Base-by-base conservation (phyloP, 2,888 invertebrate genomes). In the Macaria notata region DNA sequence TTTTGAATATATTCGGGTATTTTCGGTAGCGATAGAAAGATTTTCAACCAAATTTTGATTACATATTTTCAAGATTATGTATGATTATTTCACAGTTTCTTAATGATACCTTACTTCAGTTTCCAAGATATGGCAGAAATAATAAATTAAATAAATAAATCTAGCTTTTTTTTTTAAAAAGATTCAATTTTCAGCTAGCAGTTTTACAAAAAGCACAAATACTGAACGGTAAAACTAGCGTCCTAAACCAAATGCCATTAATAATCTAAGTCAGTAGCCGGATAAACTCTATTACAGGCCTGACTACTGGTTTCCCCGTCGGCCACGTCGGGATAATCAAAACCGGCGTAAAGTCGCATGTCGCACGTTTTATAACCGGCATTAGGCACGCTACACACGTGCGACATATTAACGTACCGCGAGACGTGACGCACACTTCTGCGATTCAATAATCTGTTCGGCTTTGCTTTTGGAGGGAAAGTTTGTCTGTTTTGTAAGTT, bases 341-440 rank as follows among this genome's bases (percentile, higher is more conserved):
- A 84, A 79, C 76, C 75, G 75, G 80, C 79, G 83, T 83, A 83
- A 84, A 84, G 83, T 82, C 80, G 75, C 75, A 73, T 72, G 71
- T 69, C 70, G 69, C 79, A 79, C 79, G 79, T 79, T 79, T 79
- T 75, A 78, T 78, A 72, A 72, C 71, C 65, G 61, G 62, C 75
- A 81, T 86, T 84, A 84, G 78, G 81, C 78, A 83, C 65, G 76
- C 84, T 62, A 50, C 71, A 65, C 86, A 87, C 87, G 86, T 85
- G 72, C 81, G 73, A 80, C 81, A 81, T 84, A 87, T 87, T 86
- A 87, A 86, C 86, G 87, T 84, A 80, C 80, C 81, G 73, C 70
- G 76, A 78, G 79, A 86, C 86, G 86, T 86, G 86, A 78, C 76
- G 41, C 33, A 43, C 48, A 51, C 59, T 48, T 36, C 70, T 72